phyloP scores from a whole-genome alignment of 2,797 vertebrate genomes.

The Protonibea diacanthus region DNA sequence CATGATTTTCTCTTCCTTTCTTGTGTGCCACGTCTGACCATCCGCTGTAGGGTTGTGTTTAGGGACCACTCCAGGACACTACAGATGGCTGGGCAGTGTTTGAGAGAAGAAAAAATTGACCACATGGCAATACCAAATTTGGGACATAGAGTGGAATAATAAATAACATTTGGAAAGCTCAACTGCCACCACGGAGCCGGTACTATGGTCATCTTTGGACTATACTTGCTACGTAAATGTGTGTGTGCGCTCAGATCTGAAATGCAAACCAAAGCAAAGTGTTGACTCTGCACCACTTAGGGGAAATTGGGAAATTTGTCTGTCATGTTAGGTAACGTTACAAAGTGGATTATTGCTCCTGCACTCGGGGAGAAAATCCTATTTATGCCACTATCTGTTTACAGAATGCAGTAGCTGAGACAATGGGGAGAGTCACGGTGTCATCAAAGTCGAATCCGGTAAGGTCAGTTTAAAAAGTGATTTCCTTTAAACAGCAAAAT shows the following conservation, averaged over 20 bases:
- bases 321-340: conserved; percentile 73
- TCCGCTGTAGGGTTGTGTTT: conserved; percentile 44
- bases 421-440: conserved; percentile 67
- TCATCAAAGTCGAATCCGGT: conserved; percentile 79
- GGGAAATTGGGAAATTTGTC: conserved; percentile 71
- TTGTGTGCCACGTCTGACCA: conserved; percentile 41
- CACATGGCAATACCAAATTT: conserved; percentile 2
- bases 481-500: conserved; percentile 50
- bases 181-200: background rate
- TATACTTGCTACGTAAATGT: background rate
- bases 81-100: conserved; percentile 20
- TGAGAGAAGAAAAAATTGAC: background rate
- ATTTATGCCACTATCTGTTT: conserved; percentile 83
- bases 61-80: conserved; percentile 37
- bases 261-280: conserved; percentile 69
- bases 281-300: conserved; percentile 75
- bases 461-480: conserved; percentile 71
- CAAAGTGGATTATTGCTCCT: conserved; percentile 86
- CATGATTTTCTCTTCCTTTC: conserved; percentile 57
- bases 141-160: background rate
- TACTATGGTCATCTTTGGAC: conserved; percentile 11
- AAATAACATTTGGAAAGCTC: background rate
- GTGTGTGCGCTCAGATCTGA: conserved; percentile 46
- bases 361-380: conserved; percentile 79
- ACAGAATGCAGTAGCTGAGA: conserved; percentile 72